These are phyloP conservation scores for Standfussiana lucernea DNA, from an alignment of 2,888 invertebrate genomes.

Conservation along the genomic window DNA sequence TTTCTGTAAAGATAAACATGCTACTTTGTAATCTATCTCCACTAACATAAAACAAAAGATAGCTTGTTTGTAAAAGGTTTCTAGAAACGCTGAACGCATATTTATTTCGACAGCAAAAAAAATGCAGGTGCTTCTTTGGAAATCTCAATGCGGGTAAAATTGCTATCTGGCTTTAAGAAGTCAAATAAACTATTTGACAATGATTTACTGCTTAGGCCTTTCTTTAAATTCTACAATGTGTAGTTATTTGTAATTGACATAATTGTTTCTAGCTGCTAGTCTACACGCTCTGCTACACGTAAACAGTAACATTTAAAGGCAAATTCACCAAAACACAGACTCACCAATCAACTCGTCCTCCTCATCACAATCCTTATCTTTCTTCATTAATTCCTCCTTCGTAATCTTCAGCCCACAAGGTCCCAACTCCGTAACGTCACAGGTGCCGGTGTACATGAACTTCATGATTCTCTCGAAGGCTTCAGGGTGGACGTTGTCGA, in stretches of 20 bases:
- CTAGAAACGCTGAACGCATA: not conserved
- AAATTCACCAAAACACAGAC: constrained; percentile 40
- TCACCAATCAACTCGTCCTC: constrained; percentile 81
- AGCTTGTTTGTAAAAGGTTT: not conserved
- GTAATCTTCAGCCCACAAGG: constrained; percentile 86
- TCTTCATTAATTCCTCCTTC: constrained; percentile 84
- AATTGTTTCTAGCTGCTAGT: no score
- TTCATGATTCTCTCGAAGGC: constrained; percentile 93
- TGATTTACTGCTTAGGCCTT: no score
- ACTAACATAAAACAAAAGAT: not conserved
- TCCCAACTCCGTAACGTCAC: constrained; percentile 91
- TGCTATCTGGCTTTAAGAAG: not conserved
- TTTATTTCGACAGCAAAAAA: not conserved
- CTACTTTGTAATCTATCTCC: not conserved
- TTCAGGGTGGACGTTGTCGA: constrained; percentile 91
- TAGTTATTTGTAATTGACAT: no score
- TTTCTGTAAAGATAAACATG: constrained; percentile 72
- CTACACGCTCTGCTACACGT: no score
- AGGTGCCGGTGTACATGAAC: constrained; percentile 92
- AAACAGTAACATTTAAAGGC: not conserved
- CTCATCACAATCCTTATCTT: constrained; percentile 77
- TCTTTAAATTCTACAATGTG: not conserved
- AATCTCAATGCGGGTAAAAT: not conserved
- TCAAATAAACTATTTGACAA: not conserved
- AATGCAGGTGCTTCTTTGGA: not conserved